Percentiles rank a stretch among this genome's conserved stretches.
phyloP scores from a whole-genome alignment of 1,140 invertebrate genomes.

The Ganaspis sp. region DNA sequence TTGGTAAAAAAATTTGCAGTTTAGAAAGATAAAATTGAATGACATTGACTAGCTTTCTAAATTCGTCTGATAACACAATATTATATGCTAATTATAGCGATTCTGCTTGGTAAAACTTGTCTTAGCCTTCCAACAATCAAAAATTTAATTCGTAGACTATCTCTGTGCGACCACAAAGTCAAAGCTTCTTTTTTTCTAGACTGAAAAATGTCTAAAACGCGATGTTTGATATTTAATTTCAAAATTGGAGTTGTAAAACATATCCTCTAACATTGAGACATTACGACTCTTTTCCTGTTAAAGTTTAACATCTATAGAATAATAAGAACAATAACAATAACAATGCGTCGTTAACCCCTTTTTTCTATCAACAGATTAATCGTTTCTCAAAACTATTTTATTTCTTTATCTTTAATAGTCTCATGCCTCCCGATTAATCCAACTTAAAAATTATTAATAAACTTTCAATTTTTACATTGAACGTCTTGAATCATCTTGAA shows the following conservation, averaged over 20 bases:
- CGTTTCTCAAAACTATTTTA: slow-evolving; percentile 35
- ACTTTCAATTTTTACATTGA: too few relatives aligned
- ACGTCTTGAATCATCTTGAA: too few relatives aligned
- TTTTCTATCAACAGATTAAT: slow-evolving; percentile 41
- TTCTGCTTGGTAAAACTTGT: slow-evolving; percentile 7
- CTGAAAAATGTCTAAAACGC: slow-evolving; percentile 19
- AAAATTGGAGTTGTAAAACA: slow-evolving; percentile 33
- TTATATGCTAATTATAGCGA: neutral
- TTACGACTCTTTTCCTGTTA: neutral
- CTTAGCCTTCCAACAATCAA: slow-evolving; percentile 7
- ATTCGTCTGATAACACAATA: slow-evolving; percentile 6
- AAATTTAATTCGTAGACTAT: neutral
- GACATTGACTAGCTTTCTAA: neutral
- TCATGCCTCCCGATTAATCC: slow-evolving; percentile 5
- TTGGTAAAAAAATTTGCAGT: neutral
- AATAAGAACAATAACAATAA: slow-evolving; percentile 67
- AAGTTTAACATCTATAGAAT: slow-evolving; percentile 56
- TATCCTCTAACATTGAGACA: slow-evolving; percentile 27
- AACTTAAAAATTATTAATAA: slow-evolving; percentile 13
- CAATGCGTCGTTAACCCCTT: slow-evolving; percentile 52
- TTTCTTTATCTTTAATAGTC: slow-evolving; percentile 28
- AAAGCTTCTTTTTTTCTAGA: neutral
- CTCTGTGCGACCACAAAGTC: slow-evolving; percentile 19
- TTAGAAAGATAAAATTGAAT: slow-evolving; percentile 14
- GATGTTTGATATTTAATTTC: slow-evolving; percentile 34